Evolutionary conservation across 2,888 invertebrate species (phyloP).

Genomic region (Callyntrura sp.): DNA sequence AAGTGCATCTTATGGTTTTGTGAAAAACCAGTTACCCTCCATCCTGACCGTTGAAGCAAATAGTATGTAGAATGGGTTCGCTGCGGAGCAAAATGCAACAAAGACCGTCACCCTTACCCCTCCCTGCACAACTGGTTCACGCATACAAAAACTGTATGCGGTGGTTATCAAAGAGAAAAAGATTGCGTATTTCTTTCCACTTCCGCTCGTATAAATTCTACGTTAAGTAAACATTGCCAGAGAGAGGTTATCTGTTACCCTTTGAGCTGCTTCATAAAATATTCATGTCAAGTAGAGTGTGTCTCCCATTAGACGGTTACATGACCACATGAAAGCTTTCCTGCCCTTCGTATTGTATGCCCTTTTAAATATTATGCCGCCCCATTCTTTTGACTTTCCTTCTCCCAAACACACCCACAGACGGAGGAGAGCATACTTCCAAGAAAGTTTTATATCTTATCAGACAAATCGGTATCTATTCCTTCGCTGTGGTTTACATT

Average conservation of each 20-base stretch:
- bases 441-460: conserved; percentile 8
- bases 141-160: neutral
- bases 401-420: neutral
- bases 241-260: conserved; percentile 48
- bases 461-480: conserved; percentile 7
- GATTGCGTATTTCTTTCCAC: neutral
- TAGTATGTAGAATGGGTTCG: neutral
- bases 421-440: neutral
- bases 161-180: neutral
- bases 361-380: conserved; percentile 10
- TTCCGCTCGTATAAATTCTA: neutral
- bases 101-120: neutral
- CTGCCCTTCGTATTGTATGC: conserved; percentile 16
- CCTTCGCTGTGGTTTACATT: neutral
- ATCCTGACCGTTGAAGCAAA: neutral
- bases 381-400: neutral
- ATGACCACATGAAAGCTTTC: conserved; percentile 61
- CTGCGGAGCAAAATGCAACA: neutral
- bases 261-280: conserved; percentile 72
- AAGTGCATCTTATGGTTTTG: neutral
- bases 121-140: neutral
- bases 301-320: conserved; percentile 61
- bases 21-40: neutral
- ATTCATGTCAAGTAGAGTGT: conserved; percentile 74
- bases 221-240: conserved; percentile 33